phyloP scores from a whole-genome alignment of 1,140 invertebrate genomes.

The Papilio glaucus region DNA sequence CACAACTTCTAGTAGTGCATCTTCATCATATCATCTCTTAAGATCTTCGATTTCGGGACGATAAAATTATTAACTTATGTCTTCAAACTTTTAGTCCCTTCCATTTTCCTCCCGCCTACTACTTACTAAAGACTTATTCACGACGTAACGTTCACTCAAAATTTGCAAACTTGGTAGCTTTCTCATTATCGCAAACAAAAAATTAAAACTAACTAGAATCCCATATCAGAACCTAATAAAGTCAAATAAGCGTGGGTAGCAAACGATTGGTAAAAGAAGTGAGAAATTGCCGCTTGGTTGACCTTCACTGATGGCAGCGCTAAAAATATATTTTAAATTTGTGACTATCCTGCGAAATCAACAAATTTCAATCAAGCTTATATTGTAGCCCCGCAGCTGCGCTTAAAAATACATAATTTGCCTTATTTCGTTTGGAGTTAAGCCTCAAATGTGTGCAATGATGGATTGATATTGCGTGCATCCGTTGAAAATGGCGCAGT shows the following conservation, averaged over 20 bases:
- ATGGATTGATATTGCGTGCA: conserved; percentile 10
- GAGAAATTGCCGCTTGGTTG: neutral
- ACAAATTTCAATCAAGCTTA: conserved; percentile 34
- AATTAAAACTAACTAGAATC: neutral
- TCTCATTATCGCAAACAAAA: too few relatives aligned
- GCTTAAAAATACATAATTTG: conserved; percentile 2
- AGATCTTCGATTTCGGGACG: too few relatives aligned
- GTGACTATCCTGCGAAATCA: neutral
- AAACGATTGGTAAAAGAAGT: neutral
- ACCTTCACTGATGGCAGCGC: neutral
- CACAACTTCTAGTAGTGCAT: too few relatives aligned
- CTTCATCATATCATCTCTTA: too few relatives aligned
- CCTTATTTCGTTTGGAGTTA: conserved; percentile 1
- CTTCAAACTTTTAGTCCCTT: too few relatives aligned
- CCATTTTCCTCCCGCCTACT: too few relatives aligned
- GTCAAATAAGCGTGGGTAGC: neutral
- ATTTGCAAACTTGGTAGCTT: too few relatives aligned
- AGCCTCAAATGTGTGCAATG: conserved; percentile 11
- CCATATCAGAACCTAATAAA: neutral
- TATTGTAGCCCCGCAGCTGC: neutral
- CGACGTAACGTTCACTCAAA: too few relatives aligned
- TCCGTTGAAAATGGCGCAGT: conserved; percentile 1
- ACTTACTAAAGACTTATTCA: too few relatives aligned
- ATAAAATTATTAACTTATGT: too few relatives aligned
- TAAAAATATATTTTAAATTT: conserved; percentile 7